Base-by-base conservation (phyloP, 2,113 vertebrate species). In the Entelurus aequoreus region DNA sequence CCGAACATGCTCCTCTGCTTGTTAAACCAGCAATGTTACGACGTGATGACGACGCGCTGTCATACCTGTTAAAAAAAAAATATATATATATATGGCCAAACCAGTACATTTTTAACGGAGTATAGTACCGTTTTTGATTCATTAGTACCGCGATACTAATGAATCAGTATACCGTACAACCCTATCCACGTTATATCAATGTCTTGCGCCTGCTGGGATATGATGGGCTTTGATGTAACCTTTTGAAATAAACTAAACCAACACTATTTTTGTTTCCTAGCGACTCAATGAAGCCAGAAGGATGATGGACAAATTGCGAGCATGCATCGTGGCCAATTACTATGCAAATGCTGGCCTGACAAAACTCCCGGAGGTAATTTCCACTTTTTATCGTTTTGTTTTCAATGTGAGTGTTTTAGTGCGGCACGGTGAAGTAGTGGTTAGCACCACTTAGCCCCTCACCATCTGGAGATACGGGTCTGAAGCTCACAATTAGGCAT, bases 251-350 rank as follows among this genome's bases (percentile, higher is more conserved):
- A 8, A 6, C 4, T 13, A 14, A 13, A 3, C 10, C 2, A 4
- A 60, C 28, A 47, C 4, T 2, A 51, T 64, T 0, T 38, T 37
- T 55, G 8, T 54, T 40, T 63, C 2, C 21, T 46, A 98, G 95
- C 93, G 97, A 47, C 89, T 99, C 63, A 94, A 94, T 72, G 97
- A 99, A 86, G 97, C 97, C 19, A 92, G 96, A 72, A 93, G 95
- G 79, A 99, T 99, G 97, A 98, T 99, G 97, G 97, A 99, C 87
- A 99, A 98, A 83, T 88, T 99, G 21, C 92, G 97, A 60, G 97
- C 97, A 66, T 99, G 96, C 69, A 97, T 99, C 57, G 96, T 99
- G 76, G 97, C 96, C 16, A 98, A 97, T 85, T 99, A 98, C 71
- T 99, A 97, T 1, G 96, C 95, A 2, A 98, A 88, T 64, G 92